Evolutionary conservation across 2,888 invertebrate species (phyloP).

Genomic region (Cryptocephalus moraei): DNA sequence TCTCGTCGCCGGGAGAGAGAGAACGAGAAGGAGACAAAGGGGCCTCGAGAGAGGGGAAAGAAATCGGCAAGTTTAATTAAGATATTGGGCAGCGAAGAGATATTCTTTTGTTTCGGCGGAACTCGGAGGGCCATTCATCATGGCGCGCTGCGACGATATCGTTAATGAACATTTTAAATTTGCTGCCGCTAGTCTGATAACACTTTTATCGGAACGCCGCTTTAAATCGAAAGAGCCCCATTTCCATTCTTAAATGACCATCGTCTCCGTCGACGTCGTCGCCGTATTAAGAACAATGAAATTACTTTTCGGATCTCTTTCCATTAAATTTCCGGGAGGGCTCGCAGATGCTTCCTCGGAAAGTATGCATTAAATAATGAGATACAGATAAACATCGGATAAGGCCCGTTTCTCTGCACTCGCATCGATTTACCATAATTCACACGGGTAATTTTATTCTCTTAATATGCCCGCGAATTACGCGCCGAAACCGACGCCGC

Average conservation of each 20-base stretch:
- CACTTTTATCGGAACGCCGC: constrained; percentile 21
- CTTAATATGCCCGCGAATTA: too few relatives aligned
- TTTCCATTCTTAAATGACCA: constrained; percentile 15
- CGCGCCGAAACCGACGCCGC: too few relatives aligned
- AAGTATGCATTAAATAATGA: too few relatives aligned
- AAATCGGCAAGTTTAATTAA: constrained; percentile 44
- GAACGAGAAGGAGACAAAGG: constrained; percentile 18
- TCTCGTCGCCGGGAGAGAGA: constrained; percentile 27
- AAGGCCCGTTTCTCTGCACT: too few relatives aligned
- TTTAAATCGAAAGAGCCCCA: constrained; percentile 14
- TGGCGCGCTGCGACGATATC: constrained; percentile 29
- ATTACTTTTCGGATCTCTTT: constrained; percentile 1
- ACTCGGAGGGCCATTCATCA: constrained; percentile 34
- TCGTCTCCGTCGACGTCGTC: background rate
- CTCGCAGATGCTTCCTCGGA: too few relatives aligned
- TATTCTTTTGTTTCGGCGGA: constrained; percentile 39
- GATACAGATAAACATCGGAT: too few relatives aligned
- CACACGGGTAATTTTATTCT: too few relatives aligned
- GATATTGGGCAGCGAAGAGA: constrained; percentile 38
- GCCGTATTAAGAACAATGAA: background rate
- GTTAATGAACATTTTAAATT: constrained; percentile 39
- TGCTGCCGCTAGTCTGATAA: constrained; percentile 27
- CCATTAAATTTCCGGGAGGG: too few relatives aligned
- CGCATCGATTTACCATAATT: too few relatives aligned
- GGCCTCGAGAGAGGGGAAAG: constrained; percentile 27